Evolutionary conservation across 1,140 invertebrate species (phyloP), one percentile per base, ranked within the genome.

Genomic region (Andrena cerasifolii): DNA sequence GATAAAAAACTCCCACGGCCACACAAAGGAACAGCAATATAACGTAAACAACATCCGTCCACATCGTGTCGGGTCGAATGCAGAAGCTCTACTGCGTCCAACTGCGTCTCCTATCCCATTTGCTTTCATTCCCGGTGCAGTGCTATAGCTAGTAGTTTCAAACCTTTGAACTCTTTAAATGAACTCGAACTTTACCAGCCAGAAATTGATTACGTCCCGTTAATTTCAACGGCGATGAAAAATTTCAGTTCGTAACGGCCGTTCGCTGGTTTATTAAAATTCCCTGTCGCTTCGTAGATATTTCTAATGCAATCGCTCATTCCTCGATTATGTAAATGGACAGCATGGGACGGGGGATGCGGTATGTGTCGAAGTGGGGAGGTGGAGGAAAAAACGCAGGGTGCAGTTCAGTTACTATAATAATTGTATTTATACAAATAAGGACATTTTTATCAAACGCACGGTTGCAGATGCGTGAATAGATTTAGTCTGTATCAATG

Each of bases 21-120:
- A 96, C 94, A 67, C 94, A 95, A 12, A 93, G 89, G 28, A 96
- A 81, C 36, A 97, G 89, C 21, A 96, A 85, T n/a, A 90, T 79
- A 8, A 95, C 92, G 87, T 97, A 97, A 72, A 96, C 91, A 26
- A 96, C 89, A 91, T 97, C 96, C 88, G 96, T 95, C 49, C 88
- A 83, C 83, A 81, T 81, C 8, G n/a, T 75, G 28, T 36, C 45
- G 12, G 16, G 33, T 61, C 26, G 7, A 54, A 16, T 54, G 67
- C 47, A 26, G 36, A 51, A 61, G n/a, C 33, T 61, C 26, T 21
- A 71, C 75, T 71, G 16, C 2, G 6, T 33, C 43, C 26, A 16
- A 71, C 75, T 71, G 16, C 2, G 6, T 33, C 43, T 67, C 31
- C 10, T 21, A 10, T 28, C 12, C 40, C 3, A 2, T 47, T 58